phyloP scores from a whole-genome alignment of 2,888 invertebrate genomes.

The Hedychridium roseum region DNA sequence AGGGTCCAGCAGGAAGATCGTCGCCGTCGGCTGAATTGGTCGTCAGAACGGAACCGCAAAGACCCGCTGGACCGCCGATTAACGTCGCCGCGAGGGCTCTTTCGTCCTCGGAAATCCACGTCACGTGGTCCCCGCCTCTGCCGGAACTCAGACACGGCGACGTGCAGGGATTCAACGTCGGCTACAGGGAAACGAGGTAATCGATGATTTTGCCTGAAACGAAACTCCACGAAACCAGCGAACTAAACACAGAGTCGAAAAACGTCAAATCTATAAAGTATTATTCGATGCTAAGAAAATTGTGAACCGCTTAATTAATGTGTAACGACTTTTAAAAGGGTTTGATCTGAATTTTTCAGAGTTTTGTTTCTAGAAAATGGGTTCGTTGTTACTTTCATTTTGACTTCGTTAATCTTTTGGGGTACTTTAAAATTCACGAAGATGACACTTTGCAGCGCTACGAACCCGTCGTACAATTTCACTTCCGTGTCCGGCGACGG shows the following conservation, averaged over 20 bases:
- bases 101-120: constrained; percentile 76
- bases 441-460: constrained; percentile 55
- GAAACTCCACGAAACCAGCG: too few species aligned
- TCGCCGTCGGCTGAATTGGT: constrained; percentile 71
- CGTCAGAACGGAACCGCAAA: constrained; percentile 74
- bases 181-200: constrained; percentile 68
- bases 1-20: constrained; percentile 78
- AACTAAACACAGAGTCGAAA: too few species aligned
- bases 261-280: too few species aligned
- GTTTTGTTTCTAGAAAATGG: too few species aligned
- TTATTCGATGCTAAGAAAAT: too few species aligned
- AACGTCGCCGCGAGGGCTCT: constrained; percentile 74
- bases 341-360: too few species aligned
- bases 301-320: too few species aligned
- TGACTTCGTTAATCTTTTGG: too few species aligned
- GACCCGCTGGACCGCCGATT: constrained; percentile 75
- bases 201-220: too few species aligned
- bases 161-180: constrained; percentile 80
- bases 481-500: constrained; percentile 75
- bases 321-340: too few species aligned
- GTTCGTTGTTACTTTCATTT: too few species aligned
- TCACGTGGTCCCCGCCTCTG: constrained; percentile 79
- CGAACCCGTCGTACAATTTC: constrained; percentile 71
- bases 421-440: too few species aligned
- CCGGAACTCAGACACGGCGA: constrained; percentile 77